Conservation (phyloP, 2,888 invertebrate species). For the Tachina fera region DNA sequence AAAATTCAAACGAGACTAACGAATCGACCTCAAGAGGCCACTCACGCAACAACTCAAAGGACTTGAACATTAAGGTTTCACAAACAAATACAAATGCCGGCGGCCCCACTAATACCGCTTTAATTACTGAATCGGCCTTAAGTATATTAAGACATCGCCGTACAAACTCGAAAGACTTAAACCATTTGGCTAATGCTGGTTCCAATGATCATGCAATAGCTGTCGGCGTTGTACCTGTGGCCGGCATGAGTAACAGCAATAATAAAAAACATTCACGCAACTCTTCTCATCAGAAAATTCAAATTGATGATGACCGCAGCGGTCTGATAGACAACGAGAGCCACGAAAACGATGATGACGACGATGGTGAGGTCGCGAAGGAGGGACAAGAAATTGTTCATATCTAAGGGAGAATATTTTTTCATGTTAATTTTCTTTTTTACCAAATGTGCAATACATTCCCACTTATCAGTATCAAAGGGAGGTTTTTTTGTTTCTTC, state of each 20-base stretch:
- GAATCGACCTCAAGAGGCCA: slow-evolving; percentile 79
- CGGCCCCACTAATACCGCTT: slow-evolving; percentile 48
- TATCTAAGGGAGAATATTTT: slow-evolving; percentile 37
- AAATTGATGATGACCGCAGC: slow-evolving; percentile 82
- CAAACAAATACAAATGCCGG: slow-evolving; percentile 49
- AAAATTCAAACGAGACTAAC: slow-evolving; percentile 81
- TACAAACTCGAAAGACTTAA: slow-evolving; percentile 85
- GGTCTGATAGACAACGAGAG: slow-evolving; percentile 77
- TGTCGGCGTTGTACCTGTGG: slow-evolving; percentile 31
- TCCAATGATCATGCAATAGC: slow-evolving; percentile 38
- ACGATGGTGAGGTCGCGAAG: slow-evolving; percentile 46
- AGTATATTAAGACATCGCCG: slow-evolving; percentile 85
- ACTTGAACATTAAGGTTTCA: slow-evolving; percentile 77
- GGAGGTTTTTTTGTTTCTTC: neutral
- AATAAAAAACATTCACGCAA: slow-evolving; percentile 77
- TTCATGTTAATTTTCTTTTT: slow-evolving; percentile 1
- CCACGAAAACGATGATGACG: slow-evolving; percentile 76
- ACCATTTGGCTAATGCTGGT: slow-evolving; percentile 72
- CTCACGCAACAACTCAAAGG: slow-evolving; percentile 84
- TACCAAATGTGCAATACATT: slow-evolving; percentile 61
- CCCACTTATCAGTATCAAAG: slow-evolving; percentile 21
- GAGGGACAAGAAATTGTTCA: slow-evolving; percentile 54
- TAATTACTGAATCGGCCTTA: slow-evolving; percentile 73
- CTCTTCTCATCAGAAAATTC: slow-evolving; percentile 81
- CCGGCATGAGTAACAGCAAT: slow-evolving; percentile 38